Conservation (phyloP, 2,888 invertebrate species). For the Salticus scenicus region DNA sequence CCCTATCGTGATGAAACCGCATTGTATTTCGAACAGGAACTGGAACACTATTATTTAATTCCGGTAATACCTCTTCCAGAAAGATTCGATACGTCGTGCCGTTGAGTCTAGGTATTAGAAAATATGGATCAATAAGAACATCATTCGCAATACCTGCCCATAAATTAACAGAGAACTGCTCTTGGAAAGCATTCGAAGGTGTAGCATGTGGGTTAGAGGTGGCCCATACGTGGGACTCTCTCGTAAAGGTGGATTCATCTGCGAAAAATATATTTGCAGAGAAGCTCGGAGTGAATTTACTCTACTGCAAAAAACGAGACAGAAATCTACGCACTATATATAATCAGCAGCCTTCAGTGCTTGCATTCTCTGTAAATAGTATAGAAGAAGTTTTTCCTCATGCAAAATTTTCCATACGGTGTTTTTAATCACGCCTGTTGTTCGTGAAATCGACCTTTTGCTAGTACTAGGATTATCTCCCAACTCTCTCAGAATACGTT, state of each 20-base stretch:
- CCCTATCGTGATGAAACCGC: background rate
- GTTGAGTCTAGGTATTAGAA: background rate
- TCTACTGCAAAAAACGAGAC: background rate
- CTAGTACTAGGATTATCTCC: too few relatives aligned
- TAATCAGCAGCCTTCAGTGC: background rate
- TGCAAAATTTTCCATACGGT: background rate
- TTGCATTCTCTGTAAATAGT: background rate
- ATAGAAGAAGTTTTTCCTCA: background rate
- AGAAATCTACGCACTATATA: background rate
- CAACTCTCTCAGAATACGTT: background rate
- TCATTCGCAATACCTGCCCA: constrained; percentile 19
- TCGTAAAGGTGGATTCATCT: background rate
- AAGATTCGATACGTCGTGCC: background rate
- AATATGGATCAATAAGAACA: constrained; percentile 6
- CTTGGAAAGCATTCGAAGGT: background rate
- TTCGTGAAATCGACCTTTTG: background rate
- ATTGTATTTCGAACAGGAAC: background rate
- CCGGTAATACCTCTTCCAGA: constrained; percentile 19
- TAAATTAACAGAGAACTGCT: constrained; percentile 20
- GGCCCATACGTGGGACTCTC: background rate
- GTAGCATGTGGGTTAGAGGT: background rate
- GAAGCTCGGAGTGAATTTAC: background rate
- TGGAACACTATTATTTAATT: constrained; percentile 23
- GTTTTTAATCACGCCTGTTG: background rate
- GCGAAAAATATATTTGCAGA: background rate